Conservation (phyloP, 1,140 invertebrate genomes). For the Eufriesea mexicana region DNA sequence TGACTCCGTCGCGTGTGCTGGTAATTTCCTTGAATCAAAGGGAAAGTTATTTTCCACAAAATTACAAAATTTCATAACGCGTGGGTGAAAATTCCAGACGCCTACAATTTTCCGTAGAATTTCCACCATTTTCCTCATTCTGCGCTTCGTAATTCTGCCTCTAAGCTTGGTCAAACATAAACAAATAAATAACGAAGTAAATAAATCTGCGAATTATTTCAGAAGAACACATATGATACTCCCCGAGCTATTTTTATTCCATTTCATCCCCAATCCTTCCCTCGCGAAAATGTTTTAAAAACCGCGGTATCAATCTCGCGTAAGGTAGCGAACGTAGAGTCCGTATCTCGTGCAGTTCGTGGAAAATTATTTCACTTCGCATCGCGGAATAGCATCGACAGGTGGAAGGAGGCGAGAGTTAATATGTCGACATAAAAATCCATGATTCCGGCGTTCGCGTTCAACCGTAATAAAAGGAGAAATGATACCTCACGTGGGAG, state of each 20-base stretch:
- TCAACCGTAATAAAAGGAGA: slow-evolving; percentile 22
- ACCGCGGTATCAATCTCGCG: not conserved
- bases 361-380: not conserved
- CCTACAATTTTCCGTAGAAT: no score
- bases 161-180: no score
- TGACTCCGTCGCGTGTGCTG: not conserved
- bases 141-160: no score
- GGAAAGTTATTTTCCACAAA: not conserved
- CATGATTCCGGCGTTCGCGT: not conserved
- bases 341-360: not conserved
- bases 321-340: not conserved
- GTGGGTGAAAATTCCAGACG: not conserved
- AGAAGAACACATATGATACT: no score
- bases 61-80: not conserved
- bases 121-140: no score
- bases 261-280: not conserved
- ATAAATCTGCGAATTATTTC: no score
- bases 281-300: not conserved
- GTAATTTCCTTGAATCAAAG: not conserved
- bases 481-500: not conserved
- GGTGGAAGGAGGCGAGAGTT: not conserved
- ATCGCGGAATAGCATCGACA: not conserved
- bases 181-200: no score
- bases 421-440: not conserved
- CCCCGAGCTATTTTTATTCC: not conserved